These are phyloP conservation scores for Sapayoa aenigma DNA, from an alignment of 2,113 vertebrate genomes.

Conservation along the genomic window DNA sequence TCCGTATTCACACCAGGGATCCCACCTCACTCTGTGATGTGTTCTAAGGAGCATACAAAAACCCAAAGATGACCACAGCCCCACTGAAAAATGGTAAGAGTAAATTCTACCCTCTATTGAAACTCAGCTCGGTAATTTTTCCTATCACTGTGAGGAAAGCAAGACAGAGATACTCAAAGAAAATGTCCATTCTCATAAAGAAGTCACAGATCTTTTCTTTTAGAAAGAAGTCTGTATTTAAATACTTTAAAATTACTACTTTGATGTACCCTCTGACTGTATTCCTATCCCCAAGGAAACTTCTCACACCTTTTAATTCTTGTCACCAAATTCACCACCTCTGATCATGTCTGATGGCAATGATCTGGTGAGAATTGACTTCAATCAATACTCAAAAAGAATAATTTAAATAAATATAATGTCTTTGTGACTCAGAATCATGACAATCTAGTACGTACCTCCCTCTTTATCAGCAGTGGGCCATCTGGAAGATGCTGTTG, in stretches of 20 bases:
- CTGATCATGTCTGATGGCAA: not conserved
- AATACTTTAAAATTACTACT: not conserved
- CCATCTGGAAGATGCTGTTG: not conserved
- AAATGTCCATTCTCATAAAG: not conserved
- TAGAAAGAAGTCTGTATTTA: not conserved
- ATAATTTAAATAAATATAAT: not conserved
- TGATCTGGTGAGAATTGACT: not conserved
- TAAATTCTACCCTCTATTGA: not conserved
- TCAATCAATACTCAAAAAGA: not conserved
- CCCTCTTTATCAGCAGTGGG: not conserved
- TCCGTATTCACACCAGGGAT: not conserved
- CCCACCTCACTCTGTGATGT: not conserved
- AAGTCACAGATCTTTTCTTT: not conserved
- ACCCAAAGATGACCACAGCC: not conserved
- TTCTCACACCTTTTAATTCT: not conserved
- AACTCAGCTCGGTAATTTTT: not conserved
- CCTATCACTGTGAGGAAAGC: not conserved
- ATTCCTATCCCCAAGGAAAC: not conserved
- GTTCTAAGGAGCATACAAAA: not conserved
- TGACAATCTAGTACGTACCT: rapidly evolving
- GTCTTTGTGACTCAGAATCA: not conserved
- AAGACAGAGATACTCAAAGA: not conserved
- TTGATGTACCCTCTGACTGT: not conserved
- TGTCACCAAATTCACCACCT: not conserved
- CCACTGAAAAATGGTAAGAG: not conserved